Percentiles rank a stretch among this genome's conserved stretches.
These are phyloP conservation scores for Philaethria dido DNA, from an alignment of 2,888 invertebrate species.

Conservation along the genomic window DNA sequence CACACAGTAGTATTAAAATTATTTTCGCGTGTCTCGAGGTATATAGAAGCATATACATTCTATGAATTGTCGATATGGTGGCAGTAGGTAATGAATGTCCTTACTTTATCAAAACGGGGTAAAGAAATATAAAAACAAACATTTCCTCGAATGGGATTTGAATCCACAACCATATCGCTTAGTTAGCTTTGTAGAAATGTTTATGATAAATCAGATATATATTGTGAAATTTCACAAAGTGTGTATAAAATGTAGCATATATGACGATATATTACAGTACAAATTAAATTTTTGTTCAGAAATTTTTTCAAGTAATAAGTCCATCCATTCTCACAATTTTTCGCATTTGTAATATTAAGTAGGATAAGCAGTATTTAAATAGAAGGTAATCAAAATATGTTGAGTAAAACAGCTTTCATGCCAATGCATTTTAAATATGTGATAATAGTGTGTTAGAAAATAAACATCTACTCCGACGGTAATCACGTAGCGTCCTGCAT, in stretches of 20 bases:
- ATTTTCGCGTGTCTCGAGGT: neutral
- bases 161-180: neutral
- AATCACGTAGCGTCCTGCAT: slow-evolving; percentile 6
- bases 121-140: neutral
- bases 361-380: too few relatives aligned
- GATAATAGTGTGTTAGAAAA: neutral
- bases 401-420: neutral
- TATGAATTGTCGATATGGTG: too few relatives aligned
- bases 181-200: neutral
- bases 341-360: too few relatives aligned
- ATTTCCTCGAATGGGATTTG: neutral
- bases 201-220: too few relatives aligned
- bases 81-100: too few relatives aligned
- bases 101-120: too few relatives aligned
- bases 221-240: too few relatives aligned
- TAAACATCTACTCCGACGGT: slow-evolving; percentile 8
- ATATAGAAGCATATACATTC: neutral
- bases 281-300: too few relatives aligned
- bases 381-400: neutral
- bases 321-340: too few relatives aligned
- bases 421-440: slow-evolving; percentile 14
- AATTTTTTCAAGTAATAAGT: too few relatives aligned
- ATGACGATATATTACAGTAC: too few relatives aligned
- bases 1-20: neutral
- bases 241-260: too few relatives aligned